These are phyloP conservation scores for Laothoe populi DNA, from an alignment of 2,888 invertebrate species.

Conservation along the genomic window DNA sequence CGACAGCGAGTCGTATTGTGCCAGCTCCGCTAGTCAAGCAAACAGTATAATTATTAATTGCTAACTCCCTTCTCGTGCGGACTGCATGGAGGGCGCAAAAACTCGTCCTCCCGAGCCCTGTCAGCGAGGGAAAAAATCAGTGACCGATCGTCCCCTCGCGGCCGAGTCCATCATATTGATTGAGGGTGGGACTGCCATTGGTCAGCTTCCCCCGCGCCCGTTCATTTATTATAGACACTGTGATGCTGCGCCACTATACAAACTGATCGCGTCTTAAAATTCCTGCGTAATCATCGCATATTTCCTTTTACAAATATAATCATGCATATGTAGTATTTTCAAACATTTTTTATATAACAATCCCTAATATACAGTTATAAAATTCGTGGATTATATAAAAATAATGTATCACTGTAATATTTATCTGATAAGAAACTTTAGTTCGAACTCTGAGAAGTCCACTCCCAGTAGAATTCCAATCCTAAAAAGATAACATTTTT, in stretches of 20 bases:
- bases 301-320: neutral
- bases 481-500: constrained; percentile 59
- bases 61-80: constrained; percentile 72
- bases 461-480: constrained; percentile 62
- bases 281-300: constrained; percentile 51
- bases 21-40: constrained; percentile 26
- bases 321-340: neutral
- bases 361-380: neutral
- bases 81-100: constrained; percentile 78
- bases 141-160: constrained; percentile 85
- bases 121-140: constrained; percentile 85
- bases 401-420: neutral
- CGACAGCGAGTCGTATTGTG: constrained; percentile 28
- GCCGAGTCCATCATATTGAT: constrained; percentile 85
- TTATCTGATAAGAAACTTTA: neutral
- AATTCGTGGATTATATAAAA: neutral
- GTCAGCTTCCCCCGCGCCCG: constrained; percentile 82
- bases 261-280: constrained; percentile 37
- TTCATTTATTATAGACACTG: constrained; percentile 86
- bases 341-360: neutral
- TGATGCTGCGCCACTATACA: constrained; percentile 61
- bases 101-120: constrained; percentile 82
- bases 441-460: constrained; percentile 14
- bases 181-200: constrained; percentile 85
- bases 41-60: constrained; percentile 79